Base-by-base conservation (phyloP, 2,888 invertebrate genomes). In the Syrista parreyssii region DNA sequence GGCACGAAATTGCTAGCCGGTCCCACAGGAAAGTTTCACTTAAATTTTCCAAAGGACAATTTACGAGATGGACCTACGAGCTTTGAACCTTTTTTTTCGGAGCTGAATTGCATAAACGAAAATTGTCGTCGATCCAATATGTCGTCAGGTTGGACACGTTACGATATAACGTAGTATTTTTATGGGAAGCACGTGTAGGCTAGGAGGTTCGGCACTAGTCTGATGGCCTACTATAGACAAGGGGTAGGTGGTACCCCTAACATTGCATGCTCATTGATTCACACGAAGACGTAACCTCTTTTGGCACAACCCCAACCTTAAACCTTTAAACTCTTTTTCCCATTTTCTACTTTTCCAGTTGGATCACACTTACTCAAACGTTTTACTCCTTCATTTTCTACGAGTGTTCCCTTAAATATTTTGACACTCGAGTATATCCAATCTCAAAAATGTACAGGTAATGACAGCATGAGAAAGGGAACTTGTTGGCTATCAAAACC, bases 181-280 rank as follows among this genome's bases (percentile, higher is more conserved):
- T 71, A 81, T 79, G 80, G 77, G 80, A 81, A 78, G 80, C 83
- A 83, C 82, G 82, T 83, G 82, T 81, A 76, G 79, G 73, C 78
- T 78, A 80, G 76, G 79, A 79, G 71, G 78, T 81, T 75, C 77
- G 73, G 75, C 4, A 31, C 33, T 12, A 31, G 71, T 33, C 31
- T 1, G 40, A 74, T 23, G 55, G 2, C 55, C 9, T 23, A 9
- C 40, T 6, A 40, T 23, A 40, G 40, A 40, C 23, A 40, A 40
- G 23, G 40, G 40, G 23, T 40, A 40, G 23, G 40, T 23, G 15
- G 40, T 12, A 23, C 23, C 23, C 23, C 40, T 23, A 40, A 40
- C 6, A 40, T 23, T 40, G 40, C 40, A 40, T 3, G 4, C 55
- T 55, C 55, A 55, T 6, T 55, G 55, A 55, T 55, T 55, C 23